Evolutionary conservation across 2,113 vertebrate genomes (phyloP).

Genomic region (Chamaea fasciata): DNA sequence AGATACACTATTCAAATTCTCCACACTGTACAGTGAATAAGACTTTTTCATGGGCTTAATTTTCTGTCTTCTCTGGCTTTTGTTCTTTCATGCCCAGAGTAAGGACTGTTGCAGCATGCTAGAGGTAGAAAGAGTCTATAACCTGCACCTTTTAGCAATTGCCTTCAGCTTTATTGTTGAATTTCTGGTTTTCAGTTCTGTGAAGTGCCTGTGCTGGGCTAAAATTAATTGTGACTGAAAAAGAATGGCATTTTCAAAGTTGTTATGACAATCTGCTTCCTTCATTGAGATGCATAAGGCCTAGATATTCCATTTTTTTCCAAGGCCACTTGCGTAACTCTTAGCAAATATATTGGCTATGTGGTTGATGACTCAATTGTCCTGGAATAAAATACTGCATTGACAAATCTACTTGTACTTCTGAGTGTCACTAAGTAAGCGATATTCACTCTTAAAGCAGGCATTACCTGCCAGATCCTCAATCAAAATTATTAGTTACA

Average conservation of each 20-base stretch:
- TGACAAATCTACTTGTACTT: slow-evolving; percentile 21
- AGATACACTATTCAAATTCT: background rate
- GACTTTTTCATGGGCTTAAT: background rate
- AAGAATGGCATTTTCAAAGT: slow-evolving; percentile 60
- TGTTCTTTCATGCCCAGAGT: background rate
- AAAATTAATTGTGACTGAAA: slow-evolving; percentile 56
- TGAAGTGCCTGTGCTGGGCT: background rate
- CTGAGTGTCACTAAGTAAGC: background rate
- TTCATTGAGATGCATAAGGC: slow-evolving; percentile 48
- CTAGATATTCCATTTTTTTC: slow-evolving; percentile 44
- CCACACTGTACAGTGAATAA: background rate
- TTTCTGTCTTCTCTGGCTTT: background rate
- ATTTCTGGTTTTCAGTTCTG: background rate
- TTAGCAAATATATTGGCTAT: slow-evolving; percentile 38
- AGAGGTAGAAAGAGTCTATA: background rate
- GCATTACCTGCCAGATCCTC: background rate
- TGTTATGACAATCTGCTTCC: slow-evolving; percentile 63
- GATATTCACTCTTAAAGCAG: background rate
- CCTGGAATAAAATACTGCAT: slow-evolving; percentile 38
- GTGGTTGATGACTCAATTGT: slow-evolving; percentile 36
- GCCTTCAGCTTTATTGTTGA: background rate
- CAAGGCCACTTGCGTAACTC: slow-evolving; percentile 30
- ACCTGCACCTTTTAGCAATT: background rate
- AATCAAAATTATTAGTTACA: background rate
- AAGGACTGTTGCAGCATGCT: background rate